Conservation (phyloP, 2,797 vertebrate genomes). For the Craterocephalus amniculus region DNA sequence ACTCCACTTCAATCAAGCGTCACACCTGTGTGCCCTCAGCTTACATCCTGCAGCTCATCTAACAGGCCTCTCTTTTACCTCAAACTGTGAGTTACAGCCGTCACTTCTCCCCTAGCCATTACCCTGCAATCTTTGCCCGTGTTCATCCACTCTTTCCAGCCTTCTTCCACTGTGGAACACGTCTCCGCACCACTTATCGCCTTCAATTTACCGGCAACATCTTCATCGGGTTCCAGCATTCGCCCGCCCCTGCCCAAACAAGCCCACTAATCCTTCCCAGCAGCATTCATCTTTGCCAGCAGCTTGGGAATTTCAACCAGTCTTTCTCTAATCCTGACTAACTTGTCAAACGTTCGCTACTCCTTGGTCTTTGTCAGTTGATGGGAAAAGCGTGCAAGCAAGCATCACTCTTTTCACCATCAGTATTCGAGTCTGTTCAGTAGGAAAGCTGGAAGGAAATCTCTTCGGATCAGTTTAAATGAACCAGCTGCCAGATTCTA, state of each 20-base stretch:
- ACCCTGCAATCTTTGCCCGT: no score
- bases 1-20: constrained; percentile 8
- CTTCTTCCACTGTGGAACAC: neutral
- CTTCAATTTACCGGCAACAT: neutral
- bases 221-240: neutral
- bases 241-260: neutral
- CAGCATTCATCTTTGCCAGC: neutral
- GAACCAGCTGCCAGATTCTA: neutral
- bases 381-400: neutral
- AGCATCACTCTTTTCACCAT: constrained; percentile 1
- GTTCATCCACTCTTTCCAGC: neutral
- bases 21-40: neutral
- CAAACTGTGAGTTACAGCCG: neutral
- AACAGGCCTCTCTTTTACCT: neutral
- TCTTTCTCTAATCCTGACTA: neutral
- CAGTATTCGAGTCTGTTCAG: neutral
- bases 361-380: neutral
- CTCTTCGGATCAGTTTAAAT: neutral
- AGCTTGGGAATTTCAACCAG: neutral
- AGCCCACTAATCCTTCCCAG: neutral
- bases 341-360: neutral
- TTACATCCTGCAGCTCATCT: neutral
- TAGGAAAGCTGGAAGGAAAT: neutral
- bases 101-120: neutral
- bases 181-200: neutral